These are phyloP conservation scores for Hipposideros armiger DNA, from an alignment of 2,113 vertebrate genomes.

Conservation along the genomic window DNA sequence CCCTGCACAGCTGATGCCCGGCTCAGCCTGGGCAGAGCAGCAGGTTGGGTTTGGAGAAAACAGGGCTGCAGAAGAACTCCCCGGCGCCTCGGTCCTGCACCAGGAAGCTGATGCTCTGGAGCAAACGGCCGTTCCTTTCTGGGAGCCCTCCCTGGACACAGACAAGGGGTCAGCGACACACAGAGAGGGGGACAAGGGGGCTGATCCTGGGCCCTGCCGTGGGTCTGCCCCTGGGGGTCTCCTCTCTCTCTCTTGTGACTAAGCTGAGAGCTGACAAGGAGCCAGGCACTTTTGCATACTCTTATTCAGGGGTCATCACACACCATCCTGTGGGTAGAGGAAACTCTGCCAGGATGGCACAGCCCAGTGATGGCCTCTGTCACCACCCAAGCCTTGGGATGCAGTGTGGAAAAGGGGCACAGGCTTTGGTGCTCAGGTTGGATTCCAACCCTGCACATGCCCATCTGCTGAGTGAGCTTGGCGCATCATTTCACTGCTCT, in stretches of 20 bases:
- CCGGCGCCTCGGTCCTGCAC: fast-evolving
- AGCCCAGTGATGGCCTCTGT: background rate
- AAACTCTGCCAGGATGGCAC: fast-evolving
- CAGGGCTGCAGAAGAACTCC: background rate
- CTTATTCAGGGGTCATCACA: background rate
- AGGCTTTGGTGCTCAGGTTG: background rate
- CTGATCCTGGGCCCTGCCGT: background rate
- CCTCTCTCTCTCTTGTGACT: background rate
- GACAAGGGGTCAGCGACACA: background rate
- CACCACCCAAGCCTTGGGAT: background rate
- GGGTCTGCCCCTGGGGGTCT: background rate
- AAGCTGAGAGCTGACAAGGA: background rate
- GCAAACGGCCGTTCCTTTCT: background rate
- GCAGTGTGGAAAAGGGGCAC: background rate
- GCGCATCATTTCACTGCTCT: fast-evolving
- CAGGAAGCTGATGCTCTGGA: background rate
- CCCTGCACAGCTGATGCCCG: background rate
- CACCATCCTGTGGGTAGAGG: background rate
- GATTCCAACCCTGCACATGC: background rate
- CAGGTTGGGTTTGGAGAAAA: background rate
- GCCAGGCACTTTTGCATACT: fast-evolving
- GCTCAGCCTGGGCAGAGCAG: background rate
- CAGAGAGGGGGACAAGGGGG: background rate
- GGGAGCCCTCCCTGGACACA: background rate
- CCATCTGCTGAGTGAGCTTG: background rate